These are phyloP conservation scores for Cyclura pinguis DNA, from an alignment of 2,797 vertebrate species.

Conservation along the genomic window DNA sequence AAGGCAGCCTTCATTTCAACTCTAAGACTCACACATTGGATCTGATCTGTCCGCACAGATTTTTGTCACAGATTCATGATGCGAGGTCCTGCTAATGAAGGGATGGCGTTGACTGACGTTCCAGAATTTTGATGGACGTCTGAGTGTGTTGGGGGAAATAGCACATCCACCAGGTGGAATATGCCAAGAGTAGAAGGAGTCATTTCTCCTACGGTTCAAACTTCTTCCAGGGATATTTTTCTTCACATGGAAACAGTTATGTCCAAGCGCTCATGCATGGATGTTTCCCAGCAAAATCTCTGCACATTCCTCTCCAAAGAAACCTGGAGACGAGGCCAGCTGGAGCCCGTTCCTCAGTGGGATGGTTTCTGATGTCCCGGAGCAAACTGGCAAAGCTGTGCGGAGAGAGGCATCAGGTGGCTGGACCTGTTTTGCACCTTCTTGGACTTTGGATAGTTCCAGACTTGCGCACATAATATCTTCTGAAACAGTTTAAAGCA, in stretches of 20 bases:
- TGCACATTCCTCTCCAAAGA: slow-evolving; percentile 1
- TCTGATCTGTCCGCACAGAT: too few relatives aligned
- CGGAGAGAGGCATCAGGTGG: too few relatives aligned
- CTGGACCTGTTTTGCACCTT: too few relatives aligned
- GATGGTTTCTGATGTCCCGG: not conserved
- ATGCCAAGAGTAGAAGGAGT: too few relatives aligned
- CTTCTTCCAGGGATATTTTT: not conserved
- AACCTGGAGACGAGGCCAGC: not conserved
- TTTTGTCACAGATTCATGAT: too few relatives aligned
- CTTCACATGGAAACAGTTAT: not conserved
- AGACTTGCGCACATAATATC: too few relatives aligned
- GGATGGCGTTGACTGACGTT: not conserved
- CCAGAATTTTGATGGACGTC: not conserved
- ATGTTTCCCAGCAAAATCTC: not conserved
- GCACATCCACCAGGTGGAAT: not conserved
- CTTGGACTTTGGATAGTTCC: too few relatives aligned
- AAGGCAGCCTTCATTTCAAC: too few relatives aligned
- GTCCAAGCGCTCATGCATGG: not conserved
- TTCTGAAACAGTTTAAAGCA: too few relatives aligned
- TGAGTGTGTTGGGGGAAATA: not conserved
- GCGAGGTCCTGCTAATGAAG: not conserved
- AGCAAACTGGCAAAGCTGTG: not conserved
- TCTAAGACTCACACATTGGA: too few relatives aligned
- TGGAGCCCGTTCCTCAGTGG: not conserved
- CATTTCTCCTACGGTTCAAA: not conserved